These are phyloP conservation scores for Bovichtus variegatus DNA, from an alignment of 2,797 vertebrate species.

Conservation along the genomic window DNA sequence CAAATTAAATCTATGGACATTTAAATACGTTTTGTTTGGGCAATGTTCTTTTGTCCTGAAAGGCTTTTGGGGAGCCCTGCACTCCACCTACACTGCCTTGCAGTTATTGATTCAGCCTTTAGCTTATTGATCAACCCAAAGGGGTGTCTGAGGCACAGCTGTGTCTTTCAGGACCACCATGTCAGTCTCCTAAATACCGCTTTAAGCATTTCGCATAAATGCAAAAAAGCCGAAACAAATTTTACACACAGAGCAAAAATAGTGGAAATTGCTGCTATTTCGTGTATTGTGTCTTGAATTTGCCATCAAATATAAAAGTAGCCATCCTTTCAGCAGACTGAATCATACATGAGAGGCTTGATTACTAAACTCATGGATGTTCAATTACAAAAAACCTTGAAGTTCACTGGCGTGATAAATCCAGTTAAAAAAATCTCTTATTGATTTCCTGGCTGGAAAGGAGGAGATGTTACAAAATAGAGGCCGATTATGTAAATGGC, in stretches of 20 bases:
- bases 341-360: background rate
- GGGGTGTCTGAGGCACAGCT: conserved; percentile 58
- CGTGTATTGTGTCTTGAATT: background rate
- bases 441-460: background rate
- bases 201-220: conserved; percentile 6
- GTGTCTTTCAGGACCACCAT: conserved; percentile 51
- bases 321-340: background rate
- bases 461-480: conserved; percentile 7
- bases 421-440: background rate
- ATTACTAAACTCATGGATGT: background rate
- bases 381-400: background rate
- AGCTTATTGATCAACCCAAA: conserved; percentile 64
- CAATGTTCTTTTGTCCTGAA: conserved; percentile 22
- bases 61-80: background rate
- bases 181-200: conserved; percentile 13
- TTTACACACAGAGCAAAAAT: background rate
- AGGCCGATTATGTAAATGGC: conserved; percentile 37
- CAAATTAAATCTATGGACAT: background rate
- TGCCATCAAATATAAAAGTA: background rate
- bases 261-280: background rate
- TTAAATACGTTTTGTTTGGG: conserved; percentile 1
- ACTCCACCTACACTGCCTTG: conserved; percentile 11
- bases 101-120: conserved; percentile 67
- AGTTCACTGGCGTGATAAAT: background rate
- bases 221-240: background rate